Base-by-base conservation (phyloP, 2,888 invertebrate genomes). In the Ochropacha duplaris region DNA sequence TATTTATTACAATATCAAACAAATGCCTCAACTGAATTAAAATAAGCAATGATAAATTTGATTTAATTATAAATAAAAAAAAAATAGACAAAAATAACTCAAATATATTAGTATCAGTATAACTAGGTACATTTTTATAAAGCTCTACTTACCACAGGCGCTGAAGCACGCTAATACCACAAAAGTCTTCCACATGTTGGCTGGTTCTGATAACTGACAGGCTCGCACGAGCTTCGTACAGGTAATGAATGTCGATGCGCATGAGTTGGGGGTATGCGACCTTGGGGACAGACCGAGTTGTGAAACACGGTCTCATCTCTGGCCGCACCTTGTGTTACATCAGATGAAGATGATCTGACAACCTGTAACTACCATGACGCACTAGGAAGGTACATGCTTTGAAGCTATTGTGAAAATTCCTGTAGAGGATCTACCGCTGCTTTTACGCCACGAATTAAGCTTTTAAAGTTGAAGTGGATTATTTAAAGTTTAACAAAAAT, bases 261-360 rank as follows among this genome's bases (percentile, higher is more conserved):
- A 66, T 70, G 77, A 71, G 71, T 69, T 59, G 74, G 66, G 71
- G 71, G 69, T 64, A 59, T 60, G 50, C 78, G 86, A 81, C 91
- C 91, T 91, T 91, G 89, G 78, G 79, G 84, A 80, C 83, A 81
- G 77, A 78, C 83, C 78, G 76, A 64, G 64, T 87, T 87, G 83
- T 77, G 84, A 82, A 86, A 88, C 78, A 74, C 71, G 71, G 78
- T 68, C 78, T 79, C 82, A 79, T 83, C 82, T 81, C 72, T 54
- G 61, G 69, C 79, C 82, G 68, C 83, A 63, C 78, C 83, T 79
- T 68, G 63, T 69, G 58, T 82, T 81, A 83, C 80, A 78, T 76
- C 70, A 78, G 60, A 49, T 59, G 52, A 54, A 60, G 58, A 54
- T 22, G 50, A 64, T 65, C 60, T 54, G 57, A 50, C 59, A 50